Evolutionary conservation across 30 jellyfish, hydroid and myxozoan genomes (phyloP).

Genomic region (Pseudorhiza aurosa): DNA sequence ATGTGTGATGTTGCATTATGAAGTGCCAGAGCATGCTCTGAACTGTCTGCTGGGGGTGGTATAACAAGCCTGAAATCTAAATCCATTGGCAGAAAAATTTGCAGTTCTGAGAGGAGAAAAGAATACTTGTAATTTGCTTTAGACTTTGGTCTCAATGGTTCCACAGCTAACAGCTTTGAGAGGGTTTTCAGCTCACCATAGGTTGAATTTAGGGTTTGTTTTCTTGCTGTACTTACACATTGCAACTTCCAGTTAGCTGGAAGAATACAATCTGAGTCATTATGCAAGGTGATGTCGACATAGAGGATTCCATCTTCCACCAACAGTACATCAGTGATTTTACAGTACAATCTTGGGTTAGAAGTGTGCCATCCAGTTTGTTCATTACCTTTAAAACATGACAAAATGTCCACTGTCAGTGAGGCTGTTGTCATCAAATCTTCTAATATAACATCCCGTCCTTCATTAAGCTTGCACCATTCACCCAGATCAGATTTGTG

Average conservation of each 20-base stretch:
- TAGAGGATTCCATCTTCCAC: not conserved
- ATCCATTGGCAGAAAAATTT: not conserved
- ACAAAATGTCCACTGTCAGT: not conserved
- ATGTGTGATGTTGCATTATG: no score
- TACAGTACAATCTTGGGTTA: not conserved
- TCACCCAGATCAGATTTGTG: not conserved
- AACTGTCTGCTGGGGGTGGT: not conserved
- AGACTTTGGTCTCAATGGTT: not conserved
- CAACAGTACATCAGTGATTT: not conserved
- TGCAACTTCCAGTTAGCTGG: not conserved
- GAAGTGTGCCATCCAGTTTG: not conserved
- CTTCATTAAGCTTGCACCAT: not conserved
- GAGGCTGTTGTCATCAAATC: not conserved
- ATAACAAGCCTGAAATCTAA: conserved; percentile 1
- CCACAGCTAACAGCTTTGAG: not conserved
- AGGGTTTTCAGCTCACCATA: not conserved
- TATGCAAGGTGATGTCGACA: conserved; percentile 1
- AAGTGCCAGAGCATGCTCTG: not conserved
- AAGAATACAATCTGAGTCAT: not conserved
- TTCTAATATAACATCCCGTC: not conserved
- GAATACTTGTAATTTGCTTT: not conserved
- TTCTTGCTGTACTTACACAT: not conserved
- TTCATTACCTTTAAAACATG: not conserved
- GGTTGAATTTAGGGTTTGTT: not conserved
- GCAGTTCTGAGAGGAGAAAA: not conserved